Base-by-base conservation (phyloP, 2,113 vertebrate species). In the Lepidothrix coronata region DNA sequence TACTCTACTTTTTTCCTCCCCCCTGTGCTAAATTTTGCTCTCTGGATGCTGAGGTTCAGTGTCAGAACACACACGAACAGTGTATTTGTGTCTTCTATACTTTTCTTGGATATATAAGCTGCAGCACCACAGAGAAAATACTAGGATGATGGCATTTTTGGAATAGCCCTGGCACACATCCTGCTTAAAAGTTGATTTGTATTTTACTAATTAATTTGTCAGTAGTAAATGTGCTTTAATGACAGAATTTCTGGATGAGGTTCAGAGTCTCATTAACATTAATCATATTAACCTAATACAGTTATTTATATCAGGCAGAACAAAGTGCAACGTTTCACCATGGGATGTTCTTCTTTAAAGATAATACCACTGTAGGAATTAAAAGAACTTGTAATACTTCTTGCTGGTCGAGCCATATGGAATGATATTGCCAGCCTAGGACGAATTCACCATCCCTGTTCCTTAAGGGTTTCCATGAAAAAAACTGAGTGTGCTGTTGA, bases 181-280 rank as follows among this genome's bases (percentile, higher is more conserved):
- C 90, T 91, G 31, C 82, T 94, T 94, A 95, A 94, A 95, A 93
- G 94, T 71, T 95, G 65, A 77, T 94, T 96, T 51, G 21, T 94
- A 87, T 96, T 97, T 97, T 93, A 85, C 73, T 96, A 97, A 97
- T 97, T 96, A 97, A 97, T 96, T 96, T 30, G 94, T 96, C 85
- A 91, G 88, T 63, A 88, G 86, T 91, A 96, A 94, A 96, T 94
- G 80, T 95, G 88, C 75, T 96, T 97, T 96, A 92, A 92, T 95
- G 93, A 95, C 92, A 94, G 20, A 28, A 88, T 95, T 94, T 88
- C 94, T 96, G 92, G 95, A 96, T 92, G 84, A 91, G 35, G 74
- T 95, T 97, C 93, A 94, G 28, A 92, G 88, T 96, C 95, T 98
- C 95, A 95, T 98, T 98, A 97, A 62, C 61, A 67, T 96, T 97